A percentile compares a stretch with the other conserved stretches of the same genome.
Conservation (phyloP, 1,140 invertebrate species). For the Ceratina australensis region DNA sequence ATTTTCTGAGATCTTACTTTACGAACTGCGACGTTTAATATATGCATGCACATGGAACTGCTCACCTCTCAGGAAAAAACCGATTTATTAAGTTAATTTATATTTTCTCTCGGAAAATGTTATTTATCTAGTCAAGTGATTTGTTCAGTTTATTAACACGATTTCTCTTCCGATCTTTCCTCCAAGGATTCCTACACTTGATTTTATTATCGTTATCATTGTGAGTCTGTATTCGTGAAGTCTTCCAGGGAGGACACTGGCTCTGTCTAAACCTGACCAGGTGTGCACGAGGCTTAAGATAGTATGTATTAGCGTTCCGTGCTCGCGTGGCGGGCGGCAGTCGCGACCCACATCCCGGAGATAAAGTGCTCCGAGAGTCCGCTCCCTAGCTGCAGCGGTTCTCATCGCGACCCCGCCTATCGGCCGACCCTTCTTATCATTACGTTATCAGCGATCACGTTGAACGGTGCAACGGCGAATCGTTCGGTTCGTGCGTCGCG, state of each 20-base stretch:
- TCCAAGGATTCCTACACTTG: not conserved
- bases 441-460: conserved; percentile 8
- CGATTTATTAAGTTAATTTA: too few species aligned
- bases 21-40: too few species aligned
- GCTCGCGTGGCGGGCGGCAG: conserved; percentile 73
- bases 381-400: conserved; percentile 69
- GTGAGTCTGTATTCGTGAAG: too few species aligned
- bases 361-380: conserved; percentile 71
- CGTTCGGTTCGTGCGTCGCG: not conserved
- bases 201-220: too few species aligned
- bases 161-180: not conserved
- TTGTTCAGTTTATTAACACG: too few species aligned
- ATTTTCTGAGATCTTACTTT: too few species aligned
- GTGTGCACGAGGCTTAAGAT: conserved; percentile 67
- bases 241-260: too few species aligned
- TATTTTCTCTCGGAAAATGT: too few species aligned
- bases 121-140: too few species aligned
- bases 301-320: conserved; percentile 51
- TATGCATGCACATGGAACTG: too few species aligned
- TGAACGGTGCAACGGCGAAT: not conserved
- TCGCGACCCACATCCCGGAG: conserved; percentile 75
- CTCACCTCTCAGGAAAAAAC: too few species aligned
- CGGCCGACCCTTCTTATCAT: conserved; percentile 12
- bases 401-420: conserved; percentile 72
- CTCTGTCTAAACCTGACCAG: conserved; percentile 24